Conservation (phyloP, 37 sponge, comb jelly and placozoan species). For the Theonella swinhoei region DNA sequence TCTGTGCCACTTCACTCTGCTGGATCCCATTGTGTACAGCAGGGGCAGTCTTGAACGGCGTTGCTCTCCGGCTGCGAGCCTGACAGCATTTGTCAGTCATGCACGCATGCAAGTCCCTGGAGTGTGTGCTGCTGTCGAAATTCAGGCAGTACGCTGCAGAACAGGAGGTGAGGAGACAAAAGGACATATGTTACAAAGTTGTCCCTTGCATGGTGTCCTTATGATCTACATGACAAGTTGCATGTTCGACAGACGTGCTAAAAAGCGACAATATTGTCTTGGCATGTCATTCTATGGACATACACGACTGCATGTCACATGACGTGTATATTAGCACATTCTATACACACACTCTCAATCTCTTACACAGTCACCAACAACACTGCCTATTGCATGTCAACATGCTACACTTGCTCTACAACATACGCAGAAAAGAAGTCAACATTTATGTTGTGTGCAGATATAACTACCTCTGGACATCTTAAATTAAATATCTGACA, state of each 20-base stretch:
- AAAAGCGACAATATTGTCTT: not conserved
- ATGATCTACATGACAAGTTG: too few species aligned
- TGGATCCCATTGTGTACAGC: not conserved
- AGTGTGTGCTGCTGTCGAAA: constrained; percentile 35
- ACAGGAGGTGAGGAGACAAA: not conserved
- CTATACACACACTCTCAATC: not conserved
- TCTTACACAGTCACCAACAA: not conserved
- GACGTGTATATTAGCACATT: not conserved
- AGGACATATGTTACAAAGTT: too few species aligned
- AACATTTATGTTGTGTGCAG: not conserved
- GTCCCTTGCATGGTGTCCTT: too few species aligned
- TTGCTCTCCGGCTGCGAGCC: constrained; percentile 32
- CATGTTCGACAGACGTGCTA: not conserved
- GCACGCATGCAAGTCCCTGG: constrained; percentile 52
- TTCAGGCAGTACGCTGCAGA: constrained; percentile 43
- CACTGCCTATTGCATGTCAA: not conserved
- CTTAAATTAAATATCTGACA: not conserved
- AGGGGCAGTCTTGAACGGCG: not conserved
- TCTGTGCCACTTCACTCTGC: not conserved
- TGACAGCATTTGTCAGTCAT: constrained; percentile 72
- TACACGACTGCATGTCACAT: not conserved
- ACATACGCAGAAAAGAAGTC: not conserved
- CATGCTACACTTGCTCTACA: not conserved
- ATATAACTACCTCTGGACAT: not conserved
- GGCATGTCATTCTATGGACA: not conserved